Base-by-base conservation (phyloP, 2,888 invertebrate genomes). In the Ectemnius cavifrons region DNA sequence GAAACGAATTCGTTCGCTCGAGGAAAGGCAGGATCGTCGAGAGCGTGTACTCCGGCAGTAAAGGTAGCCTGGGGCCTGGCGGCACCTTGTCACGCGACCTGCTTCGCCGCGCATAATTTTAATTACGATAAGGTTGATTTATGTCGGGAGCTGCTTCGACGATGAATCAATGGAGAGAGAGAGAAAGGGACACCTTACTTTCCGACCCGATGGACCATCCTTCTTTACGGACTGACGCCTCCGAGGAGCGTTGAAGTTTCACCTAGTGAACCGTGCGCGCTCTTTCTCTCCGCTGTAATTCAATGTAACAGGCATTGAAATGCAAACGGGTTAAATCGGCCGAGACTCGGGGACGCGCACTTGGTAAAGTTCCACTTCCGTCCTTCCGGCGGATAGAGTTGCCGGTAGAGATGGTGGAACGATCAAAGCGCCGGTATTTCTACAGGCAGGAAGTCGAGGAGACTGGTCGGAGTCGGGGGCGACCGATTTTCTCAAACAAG, bases 271-370 rank as follows among this genome's bases (percentile, higher is more conserved):
- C 37, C 37, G 11, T 8, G 5, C 37, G 37, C 0, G 37, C 37
- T 11, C 5, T 37, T 23, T 23, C 23, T 2, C 23, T 2, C 23
- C 23, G 23, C 23, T 23, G 23, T 23, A 23, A 23, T 2, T 23
- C 23, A 23, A 23, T 23, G 23, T 23, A 23, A 23, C 23, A 85
- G 85, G 86, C 82, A 83, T 85, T 85, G 84, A 86, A 86, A 85
- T 85, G 85, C 86, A 86, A 23, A 23, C 23, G 23, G 23, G 23
- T 23, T 23, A 23, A 23, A 23, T 23, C 23, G 23, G 23, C 23
- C 37, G 37, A 37, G 11, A 37, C 37, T 37, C 37, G 23, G 23
- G 23, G 23, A 23, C 23, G 8, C 37, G 37, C 37, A 37, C 8
- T 37, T 37, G 8, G 37, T 11, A 37, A 37, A 37, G 37, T 37